Percentiles rank a stretch among this genome's conserved stretches.
phyloP scores from a whole-genome alignment of 1,140 invertebrate genomes.

The Drosophila guanche region DNA sequence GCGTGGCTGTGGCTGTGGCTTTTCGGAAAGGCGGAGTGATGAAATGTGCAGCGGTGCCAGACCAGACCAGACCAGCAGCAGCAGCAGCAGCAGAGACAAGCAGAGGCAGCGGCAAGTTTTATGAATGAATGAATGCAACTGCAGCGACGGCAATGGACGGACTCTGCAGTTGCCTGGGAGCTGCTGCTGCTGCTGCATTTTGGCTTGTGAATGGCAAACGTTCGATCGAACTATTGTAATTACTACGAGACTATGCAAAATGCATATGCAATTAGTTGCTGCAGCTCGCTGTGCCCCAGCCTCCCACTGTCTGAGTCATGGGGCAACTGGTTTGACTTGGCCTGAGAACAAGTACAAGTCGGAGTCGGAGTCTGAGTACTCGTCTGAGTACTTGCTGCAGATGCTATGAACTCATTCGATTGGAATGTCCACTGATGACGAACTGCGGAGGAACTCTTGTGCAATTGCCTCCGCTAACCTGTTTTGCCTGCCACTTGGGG shows the following conservation, averaged over 20 bases:
- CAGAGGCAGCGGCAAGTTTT: constrained; percentile 41
- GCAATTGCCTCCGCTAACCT: constrained; percentile 42
- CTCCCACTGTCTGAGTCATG: constrained; percentile 57
- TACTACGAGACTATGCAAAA: constrained; percentile 80
- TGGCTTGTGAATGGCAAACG: constrained; percentile 64
- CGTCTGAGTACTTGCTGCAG: constrained; percentile 30
- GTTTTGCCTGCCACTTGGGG: constrained; percentile 22
- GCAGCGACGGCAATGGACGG: constrained; percentile 19
- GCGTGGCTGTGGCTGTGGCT: constrained; percentile 2
- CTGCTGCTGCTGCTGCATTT: constrained; percentile 13
- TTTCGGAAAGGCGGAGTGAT: constrained; percentile 58
- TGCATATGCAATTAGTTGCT: constrained; percentile 78
- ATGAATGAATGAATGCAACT: constrained; percentile 59
- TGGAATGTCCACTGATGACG: constrained; percentile 69
- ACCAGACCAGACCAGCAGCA: constrained; percentile 15
- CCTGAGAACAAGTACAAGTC: constrained; percentile 58
- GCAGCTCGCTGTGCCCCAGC: constrained; percentile 19
- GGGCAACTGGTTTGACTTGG: constrained; percentile 77
- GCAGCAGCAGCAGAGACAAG: background rate
- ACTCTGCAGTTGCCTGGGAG: constrained; percentile 8
- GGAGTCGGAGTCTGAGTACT: constrained; percentile 12
- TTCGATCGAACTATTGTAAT: constrained; percentile 78
- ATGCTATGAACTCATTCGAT: constrained; percentile 73
- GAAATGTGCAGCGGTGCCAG: constrained; percentile 58
- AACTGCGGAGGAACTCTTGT: constrained; percentile 50